These are phyloP conservation scores for Hucho hucho DNA, from an alignment of 2,113 vertebrate genomes.

Conservation along the genomic window DNA sequence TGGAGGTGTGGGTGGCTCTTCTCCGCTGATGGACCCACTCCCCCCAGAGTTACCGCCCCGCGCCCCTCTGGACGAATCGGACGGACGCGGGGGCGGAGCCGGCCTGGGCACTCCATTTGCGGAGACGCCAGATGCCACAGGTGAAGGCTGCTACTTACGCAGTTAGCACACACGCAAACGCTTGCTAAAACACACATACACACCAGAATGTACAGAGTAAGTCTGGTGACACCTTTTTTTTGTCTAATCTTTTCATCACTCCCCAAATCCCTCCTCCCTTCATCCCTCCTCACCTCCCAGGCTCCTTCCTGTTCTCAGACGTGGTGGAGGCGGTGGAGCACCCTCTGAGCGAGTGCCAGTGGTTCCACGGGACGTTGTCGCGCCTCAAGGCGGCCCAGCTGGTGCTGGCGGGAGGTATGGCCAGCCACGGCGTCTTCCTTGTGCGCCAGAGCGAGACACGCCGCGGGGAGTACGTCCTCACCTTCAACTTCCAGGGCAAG, in stretches of 20 bases:
- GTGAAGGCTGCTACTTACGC: constrained; percentile 53
- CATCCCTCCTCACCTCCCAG: constrained; percentile 39
- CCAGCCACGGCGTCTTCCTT: constrained; percentile 88
- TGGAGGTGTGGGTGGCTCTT: constrained; percentile 79
- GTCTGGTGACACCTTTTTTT: neutral
- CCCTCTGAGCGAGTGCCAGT: constrained; percentile 87
- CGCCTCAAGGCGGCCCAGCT: constrained; percentile 89
- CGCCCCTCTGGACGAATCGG: constrained; percentile 84
- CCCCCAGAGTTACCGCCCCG: constrained; percentile 88
- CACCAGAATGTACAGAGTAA: neutral
- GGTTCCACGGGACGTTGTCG: constrained; percentile 87
- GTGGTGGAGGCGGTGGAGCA: constrained; percentile 75
- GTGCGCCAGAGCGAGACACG: constrained; percentile 90
- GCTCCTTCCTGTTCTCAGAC: constrained; percentile 88
- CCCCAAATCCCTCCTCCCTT: too few species aligned
- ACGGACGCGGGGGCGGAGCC: constrained; percentile 75
- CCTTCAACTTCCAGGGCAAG: constrained; percentile 94
- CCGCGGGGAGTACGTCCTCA: constrained; percentile 88
- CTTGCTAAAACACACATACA: too few species aligned
- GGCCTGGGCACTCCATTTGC: constrained; percentile 77
- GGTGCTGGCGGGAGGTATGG: constrained; percentile 83
- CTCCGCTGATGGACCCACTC: constrained; percentile 82
- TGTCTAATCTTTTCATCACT: neutral
- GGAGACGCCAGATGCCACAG: constrained; percentile 83
- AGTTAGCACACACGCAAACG: too few species aligned